These are phyloP conservation scores for Cottus gobio DNA, from an alignment of 2,113 vertebrate genomes.

Conservation along the genomic window DNA sequence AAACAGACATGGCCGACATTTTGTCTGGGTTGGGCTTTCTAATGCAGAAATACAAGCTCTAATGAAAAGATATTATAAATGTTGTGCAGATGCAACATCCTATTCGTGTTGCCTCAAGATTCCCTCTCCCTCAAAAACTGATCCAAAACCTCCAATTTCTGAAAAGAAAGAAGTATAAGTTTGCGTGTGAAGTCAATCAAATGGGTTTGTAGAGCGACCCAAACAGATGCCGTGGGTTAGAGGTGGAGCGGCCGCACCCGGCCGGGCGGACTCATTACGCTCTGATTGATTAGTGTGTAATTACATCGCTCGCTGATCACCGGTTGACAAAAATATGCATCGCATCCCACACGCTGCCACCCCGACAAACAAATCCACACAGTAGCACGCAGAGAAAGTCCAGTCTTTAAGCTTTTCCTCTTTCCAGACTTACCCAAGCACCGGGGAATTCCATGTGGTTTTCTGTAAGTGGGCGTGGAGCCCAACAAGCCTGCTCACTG, in stretches of 20 bases:
- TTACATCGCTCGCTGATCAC: conserved; percentile 72
- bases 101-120: conserved; percentile 4
- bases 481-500: conserved; percentile 58
- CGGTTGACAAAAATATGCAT: conserved; percentile 74
- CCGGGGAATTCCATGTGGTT: conserved; percentile 74
- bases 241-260: conserved; percentile 65
- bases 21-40: not conserved
- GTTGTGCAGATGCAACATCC: not conserved
- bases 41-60: conserved; percentile 13
- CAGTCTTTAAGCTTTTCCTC: conserved; percentile 35
- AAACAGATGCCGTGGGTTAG: conserved; percentile 67
- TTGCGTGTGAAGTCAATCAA: conserved; percentile 66
- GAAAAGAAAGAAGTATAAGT: conserved; percentile 38
- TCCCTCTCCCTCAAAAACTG: conserved; percentile 22
- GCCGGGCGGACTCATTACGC: conserved; percentile 68
- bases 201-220: conserved; percentile 51
- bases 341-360: conserved; percentile 42
- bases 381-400: conserved; percentile 46
- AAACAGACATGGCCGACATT: no score
- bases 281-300: conserved; percentile 80
- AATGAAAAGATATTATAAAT: conserved; percentile 1
- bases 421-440: conserved; percentile 51
- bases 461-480: conserved; percentile 52
- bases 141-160: conserved; percentile 41
- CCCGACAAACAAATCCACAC: conserved; percentile 50